These are phyloP conservation scores for Rhingia rostrata DNA, from an alignment of 2,888 invertebrate species.

Conservation along the genomic window DNA sequence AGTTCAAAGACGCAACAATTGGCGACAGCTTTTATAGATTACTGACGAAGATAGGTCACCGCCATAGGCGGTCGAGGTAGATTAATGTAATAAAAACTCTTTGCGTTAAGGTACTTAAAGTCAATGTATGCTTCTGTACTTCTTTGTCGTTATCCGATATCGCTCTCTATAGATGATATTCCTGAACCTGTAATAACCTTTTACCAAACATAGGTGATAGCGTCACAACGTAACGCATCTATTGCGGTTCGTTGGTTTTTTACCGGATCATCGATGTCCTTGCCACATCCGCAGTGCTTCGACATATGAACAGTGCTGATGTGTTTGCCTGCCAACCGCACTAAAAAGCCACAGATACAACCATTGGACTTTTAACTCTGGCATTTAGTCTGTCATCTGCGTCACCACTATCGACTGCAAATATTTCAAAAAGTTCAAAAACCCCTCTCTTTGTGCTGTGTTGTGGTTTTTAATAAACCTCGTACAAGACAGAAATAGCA, in stretches of 20 bases:
- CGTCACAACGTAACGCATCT: conserved; percentile 28
- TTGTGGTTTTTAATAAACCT: background rate
- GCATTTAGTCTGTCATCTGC: background rate
- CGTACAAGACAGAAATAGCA: conserved; percentile 3
- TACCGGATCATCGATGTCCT: conserved; percentile 20
- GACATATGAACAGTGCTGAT: no score
- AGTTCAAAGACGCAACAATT: no score
- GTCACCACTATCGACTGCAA: conserved; percentile 5
- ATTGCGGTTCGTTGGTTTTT: conserved; percentile 42
- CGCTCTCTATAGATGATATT: background rate
- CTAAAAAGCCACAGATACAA: background rate
- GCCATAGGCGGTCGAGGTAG: no score
- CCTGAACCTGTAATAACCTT: conserved; percentile 26
- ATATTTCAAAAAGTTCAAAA: conserved; percentile 33
- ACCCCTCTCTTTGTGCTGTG: background rate
- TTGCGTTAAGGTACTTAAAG: no score
- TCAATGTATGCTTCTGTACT: no score
- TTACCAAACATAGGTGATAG: conserved; percentile 35
- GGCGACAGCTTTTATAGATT: no score
- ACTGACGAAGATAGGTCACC: no score
- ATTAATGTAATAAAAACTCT: no score
- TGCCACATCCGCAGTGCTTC: conserved; percentile 7
- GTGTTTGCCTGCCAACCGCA: background rate
- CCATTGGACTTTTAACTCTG: background rate
- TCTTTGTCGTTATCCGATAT: no score